These are phyloP conservation scores for Amblyjoppa fuscipennis DNA, from an alignment of 2,888 invertebrate species.

Conservation along the genomic window DNA sequence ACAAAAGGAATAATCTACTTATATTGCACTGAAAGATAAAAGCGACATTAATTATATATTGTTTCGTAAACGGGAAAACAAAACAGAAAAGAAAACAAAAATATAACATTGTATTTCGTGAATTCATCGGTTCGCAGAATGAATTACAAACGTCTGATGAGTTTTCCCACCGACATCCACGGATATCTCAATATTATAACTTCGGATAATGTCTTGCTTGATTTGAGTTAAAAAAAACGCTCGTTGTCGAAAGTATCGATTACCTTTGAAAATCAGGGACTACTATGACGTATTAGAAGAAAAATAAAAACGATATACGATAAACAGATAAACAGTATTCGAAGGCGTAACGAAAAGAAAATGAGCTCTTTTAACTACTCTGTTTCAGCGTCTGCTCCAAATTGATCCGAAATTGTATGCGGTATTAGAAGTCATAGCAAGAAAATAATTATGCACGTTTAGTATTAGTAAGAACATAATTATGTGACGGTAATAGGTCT, in stretches of 20 bases:
- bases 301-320: slow-evolving; percentile 19
- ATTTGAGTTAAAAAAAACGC: slow-evolving; percentile 64
- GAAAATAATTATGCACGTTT: slow-evolving; percentile 79
- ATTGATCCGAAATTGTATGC: slow-evolving; percentile 75
- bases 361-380: slow-evolving; percentile 67
- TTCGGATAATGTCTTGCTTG: slow-evolving; percentile 67
- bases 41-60: slow-evolving; percentile 72
- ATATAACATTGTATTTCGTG: slow-evolving; percentile 62
- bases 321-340: slow-evolving; percentile 66
- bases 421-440: slow-evolving; percentile 70
- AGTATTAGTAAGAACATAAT: slow-evolving; percentile 79
- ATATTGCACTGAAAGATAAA: slow-evolving; percentile 75
- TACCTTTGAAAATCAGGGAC: slow-evolving; percentile 51
- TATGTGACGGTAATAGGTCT: slow-evolving; percentile 70
- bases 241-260: slow-evolving; percentile 63
- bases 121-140: slow-evolving; percentile 63
- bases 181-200: slow-evolving; percentile 63
- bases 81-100: slow-evolving; percentile 43
- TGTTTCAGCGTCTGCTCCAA: slow-evolving; percentile 75
- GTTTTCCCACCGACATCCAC: slow-evolving; percentile 71
- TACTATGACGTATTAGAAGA: slow-evolving; percentile 28
- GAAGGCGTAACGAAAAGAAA: slow-evolving; percentile 29
- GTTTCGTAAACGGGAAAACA: slow-evolving; percentile 76
- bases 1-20: slow-evolving; percentile 74
- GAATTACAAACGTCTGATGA: slow-evolving; percentile 76